Evolutionary conservation across 2,888 invertebrate species (phyloP), one percentile per base, ranked within the genome.

Genomic region (Polymixis flavicincta): DNA sequence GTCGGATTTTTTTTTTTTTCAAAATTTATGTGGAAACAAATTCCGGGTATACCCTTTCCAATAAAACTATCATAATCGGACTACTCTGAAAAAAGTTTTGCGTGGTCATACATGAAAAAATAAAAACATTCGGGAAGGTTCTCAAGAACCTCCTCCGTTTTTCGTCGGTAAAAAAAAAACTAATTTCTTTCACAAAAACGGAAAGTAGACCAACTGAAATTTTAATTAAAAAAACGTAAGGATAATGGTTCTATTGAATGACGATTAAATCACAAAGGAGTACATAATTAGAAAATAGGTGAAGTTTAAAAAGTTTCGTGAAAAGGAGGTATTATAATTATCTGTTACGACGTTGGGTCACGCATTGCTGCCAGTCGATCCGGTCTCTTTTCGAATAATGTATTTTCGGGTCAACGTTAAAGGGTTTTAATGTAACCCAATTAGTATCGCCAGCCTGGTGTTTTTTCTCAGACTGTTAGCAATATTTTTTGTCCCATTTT

Each of bases 291-390:
- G 65, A 72, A 59, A 76, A 79, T 76, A 74, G 71, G 55, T 79
- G 52, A 86, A 80, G 76, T 83, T 85, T 79, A 67, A 86, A 85
- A 76, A 79, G 71, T 66, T 81, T 80, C 83, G 80, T 83, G 86
- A 70, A 81, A 78, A 28, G 17, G 28, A 76, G 45, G 65, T 77
- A 80, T 85, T 74, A 85, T 71, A 83, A 81, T 86, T 81, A 83
- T 85, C 81, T 76, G 57, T 80, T 76, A 86, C 65, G 84, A 45
- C 64, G 54, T 6, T 32, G 14, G 50, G 80, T 80, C 87, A 86
- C 86, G 87, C 80, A 65, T 75, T 69, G 68, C 73, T 66, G n/a
- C 22, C 63, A 63, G 48, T 76, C 71, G 75, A 75, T 83, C 55
- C 63, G 59, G 57, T 71, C 57, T 42, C 0, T 63, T 76, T 66